Evolutionary conservation across 2,888 invertebrate species (phyloP).

Genomic region (Caenorhabditis sinica): DNA sequence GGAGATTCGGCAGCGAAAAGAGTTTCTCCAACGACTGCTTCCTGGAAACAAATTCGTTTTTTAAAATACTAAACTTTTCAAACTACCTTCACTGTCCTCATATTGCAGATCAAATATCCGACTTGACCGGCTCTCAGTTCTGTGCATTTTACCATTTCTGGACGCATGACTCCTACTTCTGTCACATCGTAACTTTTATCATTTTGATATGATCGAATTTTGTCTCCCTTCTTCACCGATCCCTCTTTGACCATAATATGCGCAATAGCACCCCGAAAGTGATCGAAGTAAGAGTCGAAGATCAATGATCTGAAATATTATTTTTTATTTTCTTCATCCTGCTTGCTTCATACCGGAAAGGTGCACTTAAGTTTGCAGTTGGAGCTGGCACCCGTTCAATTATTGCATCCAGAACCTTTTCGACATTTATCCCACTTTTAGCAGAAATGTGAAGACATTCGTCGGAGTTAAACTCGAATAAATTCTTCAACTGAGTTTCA

Average conservation of each 20-base stretch:
- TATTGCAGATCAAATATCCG: slow-evolving; percentile 91
- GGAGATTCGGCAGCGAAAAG: slow-evolving; percentile 70
- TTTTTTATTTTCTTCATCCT: neutral
- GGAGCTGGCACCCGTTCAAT: slow-evolving; percentile 82
- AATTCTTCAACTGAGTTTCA: slow-evolving; percentile 88
- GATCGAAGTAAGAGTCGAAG: slow-evolving; percentile 96
- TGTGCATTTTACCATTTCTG: slow-evolving; percentile 85
- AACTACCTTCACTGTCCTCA: slow-evolving; percentile 86
- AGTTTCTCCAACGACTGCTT: slow-evolving; percentile 82
- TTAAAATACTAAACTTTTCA: neutral
- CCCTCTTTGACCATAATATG: slow-evolving; percentile 91
- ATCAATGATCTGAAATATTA: slow-evolving; percentile 87
- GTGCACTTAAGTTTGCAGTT: slow-evolving; percentile 83
- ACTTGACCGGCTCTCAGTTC: slow-evolving; percentile 91
- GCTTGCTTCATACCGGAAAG: slow-evolving; percentile 85
- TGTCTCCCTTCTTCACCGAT: slow-evolving; percentile 87
- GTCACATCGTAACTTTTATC: slow-evolving; percentile 90
- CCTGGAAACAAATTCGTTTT: slow-evolving; percentile 58
- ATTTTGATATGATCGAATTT: slow-evolving; percentile 88
- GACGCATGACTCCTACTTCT: slow-evolving; percentile 90
- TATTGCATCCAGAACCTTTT: slow-evolving; percentile 87
- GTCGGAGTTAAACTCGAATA: slow-evolving; percentile 90
- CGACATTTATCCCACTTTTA: slow-evolving; percentile 92
- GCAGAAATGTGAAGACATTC: slow-evolving; percentile 93
- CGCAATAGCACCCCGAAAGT: slow-evolving; percentile 90